These are phyloP conservation scores for Chrysolina oricalcia DNA, from an alignment of 2,888 invertebrate genomes.

Conservation along the genomic window DNA sequence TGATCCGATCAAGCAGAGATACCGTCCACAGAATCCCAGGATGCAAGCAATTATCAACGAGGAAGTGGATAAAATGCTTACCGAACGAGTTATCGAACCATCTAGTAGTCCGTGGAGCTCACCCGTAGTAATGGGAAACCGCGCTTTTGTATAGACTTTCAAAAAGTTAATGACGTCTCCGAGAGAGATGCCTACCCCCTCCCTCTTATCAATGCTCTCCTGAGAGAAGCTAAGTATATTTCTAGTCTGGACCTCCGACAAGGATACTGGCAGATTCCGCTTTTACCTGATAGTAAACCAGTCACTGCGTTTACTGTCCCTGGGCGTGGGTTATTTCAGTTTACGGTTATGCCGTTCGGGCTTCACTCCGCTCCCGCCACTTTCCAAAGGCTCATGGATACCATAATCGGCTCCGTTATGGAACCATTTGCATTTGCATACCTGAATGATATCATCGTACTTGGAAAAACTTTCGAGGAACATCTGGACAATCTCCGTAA, in stretches of 20 bases:
- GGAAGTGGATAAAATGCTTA: no score
- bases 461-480: conserved; percentile 42
- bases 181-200: no score
- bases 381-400: conserved; percentile 54
- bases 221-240: conserved; percentile 19
- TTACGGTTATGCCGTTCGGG: conserved; percentile 58
- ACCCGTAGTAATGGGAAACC: no score
- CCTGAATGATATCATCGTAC: conserved; percentile 56
- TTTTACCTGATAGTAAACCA: conserved; percentile 37
- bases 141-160: no score
- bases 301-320: conserved; percentile 61
- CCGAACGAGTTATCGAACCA: no score
- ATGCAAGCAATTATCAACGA: no score
- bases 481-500: conserved; percentile 48
- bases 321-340: conserved; percentile 55
- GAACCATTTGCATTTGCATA: conserved; percentile 55
- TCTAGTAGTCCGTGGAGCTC: no score
- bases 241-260: conserved; percentile 42
- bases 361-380: conserved; percentile 56
- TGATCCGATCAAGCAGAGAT: no score
- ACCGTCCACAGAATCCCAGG: no score
- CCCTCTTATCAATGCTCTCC: no score
- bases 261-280: conserved; percentile 38
- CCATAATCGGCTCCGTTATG: conserved; percentile 51
- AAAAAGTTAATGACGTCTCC: no score